Base-by-base conservation (phyloP, 2,888 invertebrate species). In the Tipula confusa region DNA sequence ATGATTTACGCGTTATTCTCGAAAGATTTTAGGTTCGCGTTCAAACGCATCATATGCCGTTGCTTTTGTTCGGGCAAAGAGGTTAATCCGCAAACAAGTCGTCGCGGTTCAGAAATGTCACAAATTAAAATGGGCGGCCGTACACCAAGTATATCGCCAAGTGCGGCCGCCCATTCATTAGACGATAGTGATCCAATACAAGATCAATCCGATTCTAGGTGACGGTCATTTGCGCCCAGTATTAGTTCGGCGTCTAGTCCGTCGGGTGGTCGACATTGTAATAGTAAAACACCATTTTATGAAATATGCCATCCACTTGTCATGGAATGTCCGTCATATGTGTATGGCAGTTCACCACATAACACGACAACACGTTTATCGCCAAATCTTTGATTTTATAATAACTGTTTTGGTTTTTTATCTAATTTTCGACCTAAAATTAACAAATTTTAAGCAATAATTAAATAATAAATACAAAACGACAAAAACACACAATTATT, bases 1-100 rank as follows among this genome's bases (percentile, higher is more conserved):
- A 93, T 97, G 88, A 97, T 98, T 85, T 98, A 98, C 89, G 98
- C 97, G 4, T 91, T 97, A 84, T 98, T 98, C 90, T 97, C 97
- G 83, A 96, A 96, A 89, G 98, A 98, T 90, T 98, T 98, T 90
- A 93, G 98, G 84, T 96, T 95, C 88, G 98, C 98, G 29, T 98
- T 98, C 91, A 97, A 97, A 89, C 93, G 95, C 86, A 96, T 98
- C 86, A 94, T 98, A 86, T 97, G 97, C 90, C 93, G 94, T 87
- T 96, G 95, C 87, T 93, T 95, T 89, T 95, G 95, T 88, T 92
- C 92, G 24, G 89, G 90, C 15, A 88, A 90, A 83, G 89, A 88
- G 36, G 86, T 89, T 1, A 88, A 88, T 31, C 84, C 88, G 79
- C 90, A 88, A 87, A 89, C 88, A 29, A 91, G 91, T 0, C 88